Conservation (phyloP, 2,113 vertebrate genomes). For the Otocyon megalotis region DNA sequence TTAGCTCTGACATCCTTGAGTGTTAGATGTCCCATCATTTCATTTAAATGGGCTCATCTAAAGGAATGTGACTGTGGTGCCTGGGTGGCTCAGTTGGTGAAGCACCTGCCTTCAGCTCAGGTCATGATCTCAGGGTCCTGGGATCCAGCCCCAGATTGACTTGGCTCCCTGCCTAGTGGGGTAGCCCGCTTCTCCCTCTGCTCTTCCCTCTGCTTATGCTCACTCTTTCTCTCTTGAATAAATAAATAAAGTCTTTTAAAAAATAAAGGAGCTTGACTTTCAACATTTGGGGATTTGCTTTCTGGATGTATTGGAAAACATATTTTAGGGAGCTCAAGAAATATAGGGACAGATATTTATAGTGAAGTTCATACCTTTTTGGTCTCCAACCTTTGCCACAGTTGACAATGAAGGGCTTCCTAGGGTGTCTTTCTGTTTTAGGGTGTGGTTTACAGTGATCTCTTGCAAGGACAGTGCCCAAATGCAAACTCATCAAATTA, state of each 20-base stretch:
- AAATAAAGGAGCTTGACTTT: conserved; percentile 6
- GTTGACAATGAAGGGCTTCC: background rate
- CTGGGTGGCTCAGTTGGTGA: too few relatives aligned
- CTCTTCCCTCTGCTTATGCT: too few relatives aligned
- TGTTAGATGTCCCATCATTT: background rate
- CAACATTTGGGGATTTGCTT: background rate
- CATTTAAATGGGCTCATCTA: background rate
- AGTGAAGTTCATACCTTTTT: background rate
- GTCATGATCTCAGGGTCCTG: too few relatives aligned
- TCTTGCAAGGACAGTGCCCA: background rate
- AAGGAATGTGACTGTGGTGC: background rate
- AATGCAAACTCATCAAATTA: background rate
- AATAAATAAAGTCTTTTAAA: too few relatives aligned
- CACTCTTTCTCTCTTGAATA: too few relatives aligned
- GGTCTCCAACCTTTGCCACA: background rate
- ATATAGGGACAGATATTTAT: background rate
- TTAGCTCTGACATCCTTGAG: background rate
- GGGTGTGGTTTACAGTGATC: background rate
- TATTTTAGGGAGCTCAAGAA: background rate
- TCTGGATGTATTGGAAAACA: background rate
- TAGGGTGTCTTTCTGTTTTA: background rate
- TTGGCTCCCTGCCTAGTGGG: too few relatives aligned
- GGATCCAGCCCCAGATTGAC: too few relatives aligned
- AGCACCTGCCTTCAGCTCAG: too few relatives aligned
- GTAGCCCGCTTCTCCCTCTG: too few relatives aligned